Evolutionary conservation across 1,140 invertebrate genomes (phyloP).

Genomic region (Halotydeus destructor): DNA sequence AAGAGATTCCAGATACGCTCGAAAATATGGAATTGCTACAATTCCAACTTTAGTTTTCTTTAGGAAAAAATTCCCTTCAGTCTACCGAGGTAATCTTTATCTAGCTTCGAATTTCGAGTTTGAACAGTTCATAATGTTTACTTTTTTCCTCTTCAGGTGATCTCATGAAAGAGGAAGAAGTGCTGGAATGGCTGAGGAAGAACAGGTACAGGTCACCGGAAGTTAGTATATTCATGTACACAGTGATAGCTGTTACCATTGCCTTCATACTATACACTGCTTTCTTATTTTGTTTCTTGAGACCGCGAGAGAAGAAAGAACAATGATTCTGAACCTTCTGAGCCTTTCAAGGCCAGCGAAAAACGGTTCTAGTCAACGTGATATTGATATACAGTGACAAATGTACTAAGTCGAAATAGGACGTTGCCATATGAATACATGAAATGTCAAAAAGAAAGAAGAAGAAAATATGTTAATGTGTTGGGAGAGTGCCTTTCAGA

Average conservation of each 20-base stretch:
- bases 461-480: too few relatives aligned
- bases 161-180: constrained; percentile 55
- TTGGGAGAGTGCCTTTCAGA: too few relatives aligned
- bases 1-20: constrained; percentile 65
- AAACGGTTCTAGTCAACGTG: too few relatives aligned
- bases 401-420: too few relatives aligned
- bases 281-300: constrained; percentile 69
- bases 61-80: constrained; percentile 75
- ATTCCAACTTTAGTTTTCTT: constrained; percentile 79
- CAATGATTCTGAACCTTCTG: too few relatives aligned
- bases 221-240: constrained; percentile 84
- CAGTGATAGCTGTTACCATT: constrained; percentile 55
- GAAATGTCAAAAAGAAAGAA: too few relatives aligned
- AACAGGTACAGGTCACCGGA: constrained; percentile 80
- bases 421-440: too few relatives aligned
- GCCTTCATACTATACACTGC: constrained; percentile 72
- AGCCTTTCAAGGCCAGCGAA: too few relatives aligned
- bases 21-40: constrained; percentile 85
- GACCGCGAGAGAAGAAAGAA: constrained; percentile 11
- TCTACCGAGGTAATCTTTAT: constrained; percentile 52
- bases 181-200: constrained; percentile 79
- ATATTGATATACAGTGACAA: too few relatives aligned
- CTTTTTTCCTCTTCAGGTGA: constrained; percentile 37
- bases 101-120: not conserved
- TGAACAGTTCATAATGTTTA: not conserved